Conservation (phyloP, 2,888 invertebrate species). For the Apodemia zela region DNA sequence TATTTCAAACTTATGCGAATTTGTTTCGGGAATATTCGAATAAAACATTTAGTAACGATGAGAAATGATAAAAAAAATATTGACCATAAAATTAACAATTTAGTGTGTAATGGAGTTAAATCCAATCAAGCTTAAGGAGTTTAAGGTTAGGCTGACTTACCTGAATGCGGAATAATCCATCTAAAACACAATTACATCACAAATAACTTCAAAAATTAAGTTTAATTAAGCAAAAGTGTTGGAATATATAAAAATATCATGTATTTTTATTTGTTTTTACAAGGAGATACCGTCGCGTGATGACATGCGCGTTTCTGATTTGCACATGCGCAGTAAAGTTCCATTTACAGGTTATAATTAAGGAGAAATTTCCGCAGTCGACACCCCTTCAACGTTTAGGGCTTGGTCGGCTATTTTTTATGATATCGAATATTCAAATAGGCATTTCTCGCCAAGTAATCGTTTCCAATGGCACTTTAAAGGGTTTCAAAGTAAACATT, state of each 20-base stretch:
- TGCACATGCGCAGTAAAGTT: conserved; percentile 50
- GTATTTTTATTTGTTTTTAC: conserved; percentile 37
- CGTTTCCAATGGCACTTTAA: neutral
- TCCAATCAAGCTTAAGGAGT: neutral
- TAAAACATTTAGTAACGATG: no score
- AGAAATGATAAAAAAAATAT: neutral
- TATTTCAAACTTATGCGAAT: no score
- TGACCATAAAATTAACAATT: conserved; percentile 2
- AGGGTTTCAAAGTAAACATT: neutral
- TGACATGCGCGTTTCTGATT: conserved; percentile 55
- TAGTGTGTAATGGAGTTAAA: neutral
- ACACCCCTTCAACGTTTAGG: conserved; percentile 55
- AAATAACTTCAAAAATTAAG: neutral
- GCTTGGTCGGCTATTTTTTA: conserved; percentile 41
- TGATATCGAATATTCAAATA: conserved; percentile 24
- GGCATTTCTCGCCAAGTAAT: neutral
- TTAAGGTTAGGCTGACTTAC: conserved; percentile 9
- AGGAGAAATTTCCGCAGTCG: conserved; percentile 61
- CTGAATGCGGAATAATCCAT: neutral
- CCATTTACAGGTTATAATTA: conserved; percentile 54
- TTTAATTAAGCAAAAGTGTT: conserved; percentile 5
- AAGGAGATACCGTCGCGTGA: conserved; percentile 38
- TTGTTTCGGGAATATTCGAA: no score
- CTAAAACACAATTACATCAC: neutral
- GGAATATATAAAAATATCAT: conserved; percentile 25